Conservation (phyloP, 2,113 vertebrate species). For the Haemorhous mexicanus region DNA sequence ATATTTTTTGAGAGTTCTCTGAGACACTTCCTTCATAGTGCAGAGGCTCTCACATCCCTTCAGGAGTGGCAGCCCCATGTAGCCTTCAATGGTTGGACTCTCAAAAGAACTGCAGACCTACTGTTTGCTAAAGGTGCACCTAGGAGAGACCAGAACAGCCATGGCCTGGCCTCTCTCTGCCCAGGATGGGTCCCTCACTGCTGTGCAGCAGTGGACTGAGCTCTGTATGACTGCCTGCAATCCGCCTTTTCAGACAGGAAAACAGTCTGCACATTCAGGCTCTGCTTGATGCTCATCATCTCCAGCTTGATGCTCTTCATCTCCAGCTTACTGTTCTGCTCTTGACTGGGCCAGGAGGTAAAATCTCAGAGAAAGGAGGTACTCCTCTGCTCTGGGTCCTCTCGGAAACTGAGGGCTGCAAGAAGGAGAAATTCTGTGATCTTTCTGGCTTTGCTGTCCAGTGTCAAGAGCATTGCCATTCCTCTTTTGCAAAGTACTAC, state of each 20-base stretch:
- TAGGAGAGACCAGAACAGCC: not conserved
- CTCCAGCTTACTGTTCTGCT: not conserved
- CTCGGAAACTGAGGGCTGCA: not conserved
- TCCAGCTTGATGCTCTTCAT: not conserved
- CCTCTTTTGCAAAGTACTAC: not conserved
- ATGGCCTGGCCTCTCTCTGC: not conserved
- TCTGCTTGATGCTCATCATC: not conserved
- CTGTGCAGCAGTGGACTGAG: not conserved
- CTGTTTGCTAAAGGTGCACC: not conserved
- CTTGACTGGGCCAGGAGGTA: not conserved
- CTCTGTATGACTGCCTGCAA: not conserved
- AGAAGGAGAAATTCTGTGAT: not conserved
- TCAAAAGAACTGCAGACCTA: not conserved
- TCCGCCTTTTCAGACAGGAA: not conserved
- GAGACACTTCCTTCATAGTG: not conserved
- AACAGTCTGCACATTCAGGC: not conserved
- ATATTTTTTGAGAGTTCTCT: not conserved
- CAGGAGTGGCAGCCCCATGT: not conserved
- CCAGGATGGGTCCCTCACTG: not conserved
- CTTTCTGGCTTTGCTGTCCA: not conserved
- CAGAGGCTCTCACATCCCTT: not conserved
- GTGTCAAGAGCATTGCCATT: not conserved
- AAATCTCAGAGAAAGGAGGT: not conserved
- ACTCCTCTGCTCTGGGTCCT: not conserved
- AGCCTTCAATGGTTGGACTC: not conserved